phyloP scores from a whole-genome alignment of 2,888 invertebrate genomes.

The Pseudococcus viburni region DNA sequence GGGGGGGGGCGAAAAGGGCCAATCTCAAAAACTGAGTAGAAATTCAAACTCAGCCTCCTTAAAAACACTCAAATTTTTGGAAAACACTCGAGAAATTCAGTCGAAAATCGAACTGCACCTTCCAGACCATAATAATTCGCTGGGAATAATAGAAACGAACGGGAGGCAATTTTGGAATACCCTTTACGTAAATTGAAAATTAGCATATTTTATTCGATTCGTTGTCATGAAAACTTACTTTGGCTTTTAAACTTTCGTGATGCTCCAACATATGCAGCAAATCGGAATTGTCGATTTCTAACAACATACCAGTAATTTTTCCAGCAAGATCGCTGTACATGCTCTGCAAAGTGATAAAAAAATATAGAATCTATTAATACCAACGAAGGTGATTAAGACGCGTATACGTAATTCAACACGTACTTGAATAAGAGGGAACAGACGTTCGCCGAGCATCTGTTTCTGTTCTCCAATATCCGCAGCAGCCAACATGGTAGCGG shows the following conservation, averaged over 20 bases:
- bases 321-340: constrained; percentile 96
- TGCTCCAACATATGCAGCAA: constrained; percentile 98
- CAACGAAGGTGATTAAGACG: background rate
- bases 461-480: constrained; percentile 98
- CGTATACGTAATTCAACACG: background rate
- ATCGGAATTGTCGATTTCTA: constrained; percentile 99
- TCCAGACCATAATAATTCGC: background rate
- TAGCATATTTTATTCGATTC: background rate
- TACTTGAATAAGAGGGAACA: constrained; percentile 91
- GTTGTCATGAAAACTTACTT: constrained; percentile 73
- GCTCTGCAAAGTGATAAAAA: constrained; percentile 74
- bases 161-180: too few relatives aligned
- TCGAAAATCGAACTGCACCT: background rate
- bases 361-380: background rate
- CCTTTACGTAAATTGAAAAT: too few relatives aligned
- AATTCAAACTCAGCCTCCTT: too few relatives aligned
- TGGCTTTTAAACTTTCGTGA: constrained; percentile 93
- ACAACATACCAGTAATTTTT: constrained; percentile 98
- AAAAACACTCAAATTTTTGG: too few relatives aligned
- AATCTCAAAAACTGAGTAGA: too few relatives aligned
- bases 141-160: too few relatives aligned
- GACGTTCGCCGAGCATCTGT: constrained; percentile 98
- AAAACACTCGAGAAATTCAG: too few relatives aligned
- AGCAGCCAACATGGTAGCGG: constrained; percentile 96
- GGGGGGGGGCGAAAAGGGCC: too few relatives aligned